phyloP scores from a whole-genome alignment of 2,797 vertebrate genomes.

The Micrastur ruficollis region DNA sequence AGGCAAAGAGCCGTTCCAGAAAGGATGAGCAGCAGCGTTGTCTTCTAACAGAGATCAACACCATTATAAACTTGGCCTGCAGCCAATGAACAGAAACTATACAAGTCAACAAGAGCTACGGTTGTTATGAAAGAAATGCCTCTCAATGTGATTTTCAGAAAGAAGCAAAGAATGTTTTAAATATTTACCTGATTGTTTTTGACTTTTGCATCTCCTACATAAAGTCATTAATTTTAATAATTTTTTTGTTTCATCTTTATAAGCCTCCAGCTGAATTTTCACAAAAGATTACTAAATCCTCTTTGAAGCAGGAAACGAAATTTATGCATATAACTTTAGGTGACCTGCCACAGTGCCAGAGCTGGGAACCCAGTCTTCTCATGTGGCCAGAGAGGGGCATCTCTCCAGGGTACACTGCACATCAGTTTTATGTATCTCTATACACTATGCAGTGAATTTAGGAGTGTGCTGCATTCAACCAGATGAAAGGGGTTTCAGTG shows the following conservation, averaged over 20 bases:
- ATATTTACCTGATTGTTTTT: background rate
- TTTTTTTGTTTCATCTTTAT: background rate
- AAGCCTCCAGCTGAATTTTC: slow-evolving; percentile 6
- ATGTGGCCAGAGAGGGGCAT: background rate
- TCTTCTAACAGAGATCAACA: background rate
- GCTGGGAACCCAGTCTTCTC: background rate
- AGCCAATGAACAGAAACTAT: background rate
- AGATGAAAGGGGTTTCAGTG: background rate
- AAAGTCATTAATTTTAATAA: background rate
- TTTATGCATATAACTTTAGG: background rate
- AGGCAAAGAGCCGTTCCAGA: background rate
- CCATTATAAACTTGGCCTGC: slow-evolving; percentile 25
- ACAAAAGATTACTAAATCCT: background rate
- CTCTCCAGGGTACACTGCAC: background rate
- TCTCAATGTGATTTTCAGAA: background rate
- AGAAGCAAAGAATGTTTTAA: background rate
- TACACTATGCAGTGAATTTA: background rate
- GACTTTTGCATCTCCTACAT: background rate
- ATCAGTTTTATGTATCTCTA: background rate
- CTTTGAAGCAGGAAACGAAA: background rate
- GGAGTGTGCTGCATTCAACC: background rate
- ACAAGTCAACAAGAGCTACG: background rate
- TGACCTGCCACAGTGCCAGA: background rate
- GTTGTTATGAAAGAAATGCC: background rate
- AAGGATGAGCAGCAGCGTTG: background rate